A percentile compares a stretch with the other conserved stretches of the same genome.
Evolutionary conservation across 2,797 vertebrate species (phyloP).

Genomic region (Mus minutoides): DNA sequence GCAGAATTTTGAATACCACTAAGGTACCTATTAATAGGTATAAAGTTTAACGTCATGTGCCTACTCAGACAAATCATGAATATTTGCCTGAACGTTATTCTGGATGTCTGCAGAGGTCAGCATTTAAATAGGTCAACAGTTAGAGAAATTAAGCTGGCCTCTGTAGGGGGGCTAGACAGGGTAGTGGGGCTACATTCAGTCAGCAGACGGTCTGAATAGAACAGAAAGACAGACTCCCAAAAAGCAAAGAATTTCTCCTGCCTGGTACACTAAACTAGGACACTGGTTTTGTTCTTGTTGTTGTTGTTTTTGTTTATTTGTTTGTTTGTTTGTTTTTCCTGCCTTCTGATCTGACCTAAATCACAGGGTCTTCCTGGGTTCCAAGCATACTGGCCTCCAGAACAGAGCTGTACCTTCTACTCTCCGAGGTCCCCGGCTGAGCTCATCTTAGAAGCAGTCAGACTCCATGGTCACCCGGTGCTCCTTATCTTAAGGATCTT

Average conservation of each 20-base stretch:
- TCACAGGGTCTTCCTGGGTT: not conserved
- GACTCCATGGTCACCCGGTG: not conserved
- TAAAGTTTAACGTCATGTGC: not conserved
- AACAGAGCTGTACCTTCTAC: not conserved
- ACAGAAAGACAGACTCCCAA: not conserved
- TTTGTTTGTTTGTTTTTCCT: not conserved
- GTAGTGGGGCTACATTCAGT: not conserved
- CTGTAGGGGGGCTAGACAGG: no score
- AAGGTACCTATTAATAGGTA: not conserved
- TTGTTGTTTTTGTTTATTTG: no score
- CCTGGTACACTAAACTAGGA: not conserved
- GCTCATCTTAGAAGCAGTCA: not conserved
- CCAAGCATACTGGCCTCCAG: not conserved
- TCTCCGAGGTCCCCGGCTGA: not conserved
- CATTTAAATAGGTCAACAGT: not conserved
- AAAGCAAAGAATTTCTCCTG: not conserved
- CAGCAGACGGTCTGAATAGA: not conserved
- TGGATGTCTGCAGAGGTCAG: constrained; percentile 15
- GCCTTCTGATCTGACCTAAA: not conserved
- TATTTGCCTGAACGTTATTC: not conserved
- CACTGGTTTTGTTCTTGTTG: not conserved
- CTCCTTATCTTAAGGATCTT: not conserved
- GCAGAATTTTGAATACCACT: not conserved
- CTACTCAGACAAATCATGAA: not conserved
- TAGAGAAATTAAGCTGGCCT: not conserved